Percentiles rank a stretch among this genome's conserved stretches.
phyloP scores from a whole-genome alignment of 2,888 invertebrate genomes.

The Psylliodes chrysocephalus region DNA sequence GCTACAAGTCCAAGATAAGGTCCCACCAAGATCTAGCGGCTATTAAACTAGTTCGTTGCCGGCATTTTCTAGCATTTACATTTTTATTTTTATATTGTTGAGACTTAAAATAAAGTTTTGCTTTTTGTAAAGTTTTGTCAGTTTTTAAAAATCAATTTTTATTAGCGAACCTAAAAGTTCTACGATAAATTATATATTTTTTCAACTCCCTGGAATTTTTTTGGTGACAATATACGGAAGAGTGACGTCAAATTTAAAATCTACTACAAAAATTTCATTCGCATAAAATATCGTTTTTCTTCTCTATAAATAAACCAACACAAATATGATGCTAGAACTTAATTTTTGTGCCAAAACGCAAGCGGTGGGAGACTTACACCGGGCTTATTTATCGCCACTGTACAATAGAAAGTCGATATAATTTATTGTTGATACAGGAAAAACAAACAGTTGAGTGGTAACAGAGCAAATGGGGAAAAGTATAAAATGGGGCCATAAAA shows the following conservation, averaged over 20 bases:
- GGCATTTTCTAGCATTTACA: no score
- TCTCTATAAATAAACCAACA: conserved; percentile 13
- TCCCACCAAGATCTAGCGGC: no score
- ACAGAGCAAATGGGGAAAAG: conserved; percentile 11
- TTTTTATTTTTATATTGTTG: no score
- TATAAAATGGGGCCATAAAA: not conserved
- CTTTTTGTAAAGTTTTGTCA: no score
- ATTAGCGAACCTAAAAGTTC: no score
- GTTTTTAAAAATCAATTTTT: no score
- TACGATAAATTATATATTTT: no score
- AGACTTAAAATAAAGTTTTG: no score
- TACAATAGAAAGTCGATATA: conserved; percentile 10
- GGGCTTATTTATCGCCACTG: not conserved
- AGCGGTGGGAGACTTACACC: conserved; percentile 3
- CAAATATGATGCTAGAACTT: not conserved
- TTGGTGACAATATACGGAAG: not conserved
- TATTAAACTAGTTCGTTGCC: no score
- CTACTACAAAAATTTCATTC: not conserved
- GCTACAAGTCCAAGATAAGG: no score
- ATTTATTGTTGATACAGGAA: conserved; percentile 12
- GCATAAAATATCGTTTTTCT: conserved; percentile 15
- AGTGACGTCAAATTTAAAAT: not conserved
- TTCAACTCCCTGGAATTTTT: no score
- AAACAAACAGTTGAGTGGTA: conserved; percentile 7
- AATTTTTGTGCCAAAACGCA: conserved; percentile 8